A percentile compares a stretch with the other conserved stretches of the same genome.
Evolutionary conservation across 2,888 invertebrate genomes (phyloP).

Genomic region (Chydorus sphaericus): DNA sequence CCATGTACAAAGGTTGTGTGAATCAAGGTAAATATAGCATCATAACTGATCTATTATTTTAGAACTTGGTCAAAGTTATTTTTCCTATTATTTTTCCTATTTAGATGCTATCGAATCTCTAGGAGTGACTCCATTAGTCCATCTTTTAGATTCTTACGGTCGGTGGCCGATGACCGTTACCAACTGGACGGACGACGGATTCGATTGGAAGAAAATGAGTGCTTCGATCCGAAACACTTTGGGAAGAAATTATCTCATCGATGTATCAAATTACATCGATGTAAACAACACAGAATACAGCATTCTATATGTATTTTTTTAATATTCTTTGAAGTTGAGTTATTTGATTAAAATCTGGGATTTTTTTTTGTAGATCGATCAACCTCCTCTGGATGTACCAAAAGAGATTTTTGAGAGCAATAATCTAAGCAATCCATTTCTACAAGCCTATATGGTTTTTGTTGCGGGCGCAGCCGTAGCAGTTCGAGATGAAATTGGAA

Average conservation of each 20-base stretch:
- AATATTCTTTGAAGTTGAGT: too few relatives aligned
- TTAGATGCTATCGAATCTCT: neutral
- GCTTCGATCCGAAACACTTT: neutral
- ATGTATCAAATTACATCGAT: slow-evolving; percentile 17
- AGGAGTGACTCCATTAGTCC: neutral
- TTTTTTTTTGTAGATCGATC: too few relatives aligned
- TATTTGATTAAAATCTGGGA: neutral
- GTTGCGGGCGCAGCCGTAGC: neutral
- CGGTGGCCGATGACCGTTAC: neutral
- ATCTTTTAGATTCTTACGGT: neutral
- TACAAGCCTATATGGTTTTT: neutral
- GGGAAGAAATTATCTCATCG: neutral
- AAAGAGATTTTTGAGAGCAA: too few relatives aligned
- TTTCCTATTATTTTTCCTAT: neutral
- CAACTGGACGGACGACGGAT: neutral
- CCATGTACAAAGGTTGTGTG: slow-evolving; percentile 51
- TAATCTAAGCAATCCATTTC: too few relatives aligned
- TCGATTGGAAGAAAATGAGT: neutral
- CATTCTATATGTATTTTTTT: slow-evolving; percentile 24
- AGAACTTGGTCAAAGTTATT: neutral
- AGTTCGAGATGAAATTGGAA: neutral
- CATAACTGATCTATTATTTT: neutral
- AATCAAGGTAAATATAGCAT: slow-evolving; percentile 42
- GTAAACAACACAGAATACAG: slow-evolving; percentile 25
- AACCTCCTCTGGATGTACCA: too few relatives aligned